Evolutionary conservation across 53 echinoderm and acorn worm species (phyloP), one percentile per base, ranked within the genome.

Genomic region (Patiria pectinifera): DNA sequence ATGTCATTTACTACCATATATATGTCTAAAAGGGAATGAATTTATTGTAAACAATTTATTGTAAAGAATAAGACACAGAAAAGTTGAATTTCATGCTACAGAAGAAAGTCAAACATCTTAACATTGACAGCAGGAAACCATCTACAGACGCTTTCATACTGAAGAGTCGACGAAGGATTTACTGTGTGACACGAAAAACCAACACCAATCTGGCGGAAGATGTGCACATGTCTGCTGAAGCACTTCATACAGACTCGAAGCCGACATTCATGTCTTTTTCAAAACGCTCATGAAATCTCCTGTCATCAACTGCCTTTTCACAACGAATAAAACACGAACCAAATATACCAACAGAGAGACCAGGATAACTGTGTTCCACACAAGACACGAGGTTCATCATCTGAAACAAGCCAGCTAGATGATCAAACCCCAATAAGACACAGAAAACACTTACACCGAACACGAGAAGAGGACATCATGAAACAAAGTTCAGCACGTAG

Each of bases 401-500:
- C 74, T 16, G 74, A 21, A 74, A 74, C 74, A 74, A 74, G 74
- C 22, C 74, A 10, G 11, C 22, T 10, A 7, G 24, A 74, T 21
- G 74, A 1, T 24, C 74, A 74, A 24, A 74, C 24, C 24, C 74
- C 22, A 74, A 23, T 24, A 74, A 74, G 19, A 74, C 15, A 74
- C 15, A 23, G 10, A 24, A n/a, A 14, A 16, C 70, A 70, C 14
- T 12, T 66, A 66, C 74, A 16, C 18, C 13, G 3, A 23, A 2
- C 4, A 74, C 18, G 21, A 4, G 74, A 21, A 74, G 9, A 74
- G 74, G 74, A 74, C 74, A 74, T 3, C 74, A 74, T 10, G 24
- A 74, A 74, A 78, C 72, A 58, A 2, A 62, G 53, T 53, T 53
- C 53, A 76, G 58, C 87, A 87, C 62, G 87, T 72, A 87, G 87